Base-by-base conservation (phyloP, 2,888 invertebrate species). In the Mamestra brassicae region DNA sequence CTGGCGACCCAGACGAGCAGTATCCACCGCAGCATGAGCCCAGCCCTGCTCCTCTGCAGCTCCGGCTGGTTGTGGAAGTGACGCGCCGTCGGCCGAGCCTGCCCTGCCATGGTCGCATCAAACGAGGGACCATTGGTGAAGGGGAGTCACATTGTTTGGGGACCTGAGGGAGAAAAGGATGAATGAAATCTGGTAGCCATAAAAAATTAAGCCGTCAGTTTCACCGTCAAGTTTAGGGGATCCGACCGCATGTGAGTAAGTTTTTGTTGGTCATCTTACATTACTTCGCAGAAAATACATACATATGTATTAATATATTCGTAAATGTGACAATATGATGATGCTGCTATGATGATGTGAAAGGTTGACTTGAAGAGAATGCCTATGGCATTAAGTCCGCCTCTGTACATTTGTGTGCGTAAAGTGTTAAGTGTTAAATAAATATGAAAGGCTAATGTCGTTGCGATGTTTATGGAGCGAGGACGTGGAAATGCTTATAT, bases 21-120 rank as follows among this genome's bases (percentile, higher is more conserved):
- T 83, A 95, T 93, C 96, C 96, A 96, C 85, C 93, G 93, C 91
- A 96, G 91, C 95, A 95, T 94, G 87, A 96, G 93, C 38, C 92
- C 92, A 70, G 89, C 90, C 78, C 93, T 89, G 73, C 94, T 92
- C 52, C 93, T 87, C 90, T 92, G 95, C 88, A 96, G 90, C 89
- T 96, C 96, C 8, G 95, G 96, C 90, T 95, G 96, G 90, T 96
- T 96, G 91, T 96, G 96, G 89, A 96, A 96, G 85, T 96, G 96
- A 86, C 96, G 89, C 84, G 93, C 94, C 60, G 96, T 95, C 81
- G 96, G 95, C 89, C 92, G 89, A 84, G 84, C 91, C 90, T 76
- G 88, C 81, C 78, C 89, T 89, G 92, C 94, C 96, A 96, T 96
- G 76, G 69, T 89, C 73, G 76, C 77, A 69, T 60, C 81, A 83